A percentile compares a stretch with the other conserved stretches of the same genome.
Evolutionary conservation across 2,797 vertebrate genomes (phyloP).

Genomic region (Otolemur crassicaudatus): DNA sequence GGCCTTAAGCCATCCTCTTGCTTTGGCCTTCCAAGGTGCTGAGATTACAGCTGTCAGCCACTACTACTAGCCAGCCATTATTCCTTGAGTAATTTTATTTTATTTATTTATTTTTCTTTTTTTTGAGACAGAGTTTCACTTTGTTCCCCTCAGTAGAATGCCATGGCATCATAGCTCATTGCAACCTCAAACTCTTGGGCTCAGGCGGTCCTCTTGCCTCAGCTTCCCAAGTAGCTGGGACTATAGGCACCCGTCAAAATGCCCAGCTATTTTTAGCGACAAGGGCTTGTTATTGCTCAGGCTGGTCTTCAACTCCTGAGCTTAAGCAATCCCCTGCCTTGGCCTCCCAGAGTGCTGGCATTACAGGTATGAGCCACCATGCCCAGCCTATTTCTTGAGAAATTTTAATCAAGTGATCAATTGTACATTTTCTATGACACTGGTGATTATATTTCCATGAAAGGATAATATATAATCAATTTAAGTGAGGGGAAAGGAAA

Average conservation of each 20-base stretch:
- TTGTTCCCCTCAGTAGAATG: too few species aligned
- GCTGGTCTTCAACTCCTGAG: not conserved
- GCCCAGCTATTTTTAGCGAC: not conserved
- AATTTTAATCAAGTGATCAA: not conserved
- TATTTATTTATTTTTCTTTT: too few species aligned
- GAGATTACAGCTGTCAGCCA: not conserved
- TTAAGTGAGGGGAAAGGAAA: not conserved
- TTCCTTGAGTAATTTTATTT: constrained; percentile 28
- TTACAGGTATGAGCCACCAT: not conserved
- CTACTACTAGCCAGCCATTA: not conserved
- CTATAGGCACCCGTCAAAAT: too few species aligned
- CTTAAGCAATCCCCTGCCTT: not conserved
- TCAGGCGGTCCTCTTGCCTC: too few species aligned
- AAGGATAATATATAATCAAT: not conserved
- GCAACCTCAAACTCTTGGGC: too few species aligned
- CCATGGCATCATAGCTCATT: too few species aligned
- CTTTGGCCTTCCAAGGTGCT: not conserved
- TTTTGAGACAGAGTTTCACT: too few species aligned
- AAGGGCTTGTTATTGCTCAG: not conserved
- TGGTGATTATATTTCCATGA: not conserved
- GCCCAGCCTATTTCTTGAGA: not conserved
- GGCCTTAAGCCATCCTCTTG: not conserved
- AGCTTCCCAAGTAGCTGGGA: too few species aligned
- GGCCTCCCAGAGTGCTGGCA: not conserved
- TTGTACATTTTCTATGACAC: not conserved